phyloP scores from a whole-genome alignment of 2,888 invertebrate species.

The Drosophila mimica region DNA sequence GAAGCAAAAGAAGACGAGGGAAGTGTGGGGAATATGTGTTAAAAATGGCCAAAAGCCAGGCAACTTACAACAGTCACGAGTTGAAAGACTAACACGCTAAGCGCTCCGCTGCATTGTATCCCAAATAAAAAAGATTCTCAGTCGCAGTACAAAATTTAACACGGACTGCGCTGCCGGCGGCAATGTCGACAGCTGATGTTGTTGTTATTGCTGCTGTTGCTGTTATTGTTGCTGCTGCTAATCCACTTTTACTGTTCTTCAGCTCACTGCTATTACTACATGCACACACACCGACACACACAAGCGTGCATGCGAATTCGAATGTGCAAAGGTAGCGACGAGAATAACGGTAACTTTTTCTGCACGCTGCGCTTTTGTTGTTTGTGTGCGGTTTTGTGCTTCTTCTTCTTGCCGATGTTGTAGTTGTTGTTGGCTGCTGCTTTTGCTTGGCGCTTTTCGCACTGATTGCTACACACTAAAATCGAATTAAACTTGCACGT shows the following conservation, averaged over 20 bases:
- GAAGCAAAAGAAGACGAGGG: constrained; percentile 12
- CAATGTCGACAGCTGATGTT: constrained; percentile 26
- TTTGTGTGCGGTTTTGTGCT: constrained; percentile 33
- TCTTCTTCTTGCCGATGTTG: neutral
- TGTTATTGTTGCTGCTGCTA: constrained; percentile 49
- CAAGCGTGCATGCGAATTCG: constrained; percentile 15
- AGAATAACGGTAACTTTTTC: constrained; percentile 44
- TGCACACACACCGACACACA: constrained; percentile 18
- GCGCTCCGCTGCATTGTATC: constrained; percentile 58
- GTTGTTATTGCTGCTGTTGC: constrained; percentile 19
- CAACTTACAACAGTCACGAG: constrained; percentile 67
- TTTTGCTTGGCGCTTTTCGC: constrained; percentile 55
- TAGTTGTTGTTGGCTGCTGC: constrained; percentile 24
- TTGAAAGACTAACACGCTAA: constrained; percentile 62
- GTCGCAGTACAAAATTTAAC: constrained; percentile 34
- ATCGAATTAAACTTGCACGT: constrained; percentile 78
- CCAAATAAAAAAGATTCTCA: constrained; percentile 28
- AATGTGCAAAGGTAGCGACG: constrained; percentile 48
- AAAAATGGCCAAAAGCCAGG: constrained; percentile 45
- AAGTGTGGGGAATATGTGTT: constrained; percentile 6
- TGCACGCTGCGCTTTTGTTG: constrained; percentile 48
- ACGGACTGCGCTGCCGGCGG: constrained; percentile 51
- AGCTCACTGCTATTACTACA: constrained; percentile 28
- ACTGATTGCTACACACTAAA: constrained; percentile 79
- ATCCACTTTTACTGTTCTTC: constrained; percentile 65